These are phyloP conservation scores for Cosmia trapezina DNA, from an alignment of 2,888 invertebrate species.

Conservation along the genomic window DNA sequence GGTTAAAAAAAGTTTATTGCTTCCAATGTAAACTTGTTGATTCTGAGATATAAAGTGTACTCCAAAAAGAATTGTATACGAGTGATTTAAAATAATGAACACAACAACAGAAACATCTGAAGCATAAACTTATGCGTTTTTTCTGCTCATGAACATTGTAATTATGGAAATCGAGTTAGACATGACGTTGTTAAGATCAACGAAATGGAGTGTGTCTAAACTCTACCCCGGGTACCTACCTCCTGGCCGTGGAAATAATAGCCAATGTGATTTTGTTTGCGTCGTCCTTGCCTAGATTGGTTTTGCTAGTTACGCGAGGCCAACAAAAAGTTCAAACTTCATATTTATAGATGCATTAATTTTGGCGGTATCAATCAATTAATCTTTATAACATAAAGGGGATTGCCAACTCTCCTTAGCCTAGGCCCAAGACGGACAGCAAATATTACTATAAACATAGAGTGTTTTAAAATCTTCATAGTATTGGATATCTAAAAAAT, in stretches of 20 bases:
- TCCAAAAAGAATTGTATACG: background rate
- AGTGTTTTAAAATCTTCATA: too few relatives aligned
- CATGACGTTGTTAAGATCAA: constrained; percentile 21
- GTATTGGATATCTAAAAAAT: too few relatives aligned
- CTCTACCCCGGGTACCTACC: constrained; percentile 3
- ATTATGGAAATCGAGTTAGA: constrained; percentile 55
- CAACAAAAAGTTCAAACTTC: background rate
- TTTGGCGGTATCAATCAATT: background rate
- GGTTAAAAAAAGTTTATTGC: background rate
- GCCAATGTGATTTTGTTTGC: background rate
- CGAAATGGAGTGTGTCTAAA: constrained; percentile 46
- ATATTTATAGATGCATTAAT: background rate
- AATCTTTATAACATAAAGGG: too few relatives aligned
- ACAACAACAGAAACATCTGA: constrained; percentile 29
- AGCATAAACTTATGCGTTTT: constrained; percentile 42
- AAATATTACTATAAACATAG: too few relatives aligned
- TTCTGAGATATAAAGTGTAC: background rate
- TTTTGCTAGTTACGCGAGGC: background rate
- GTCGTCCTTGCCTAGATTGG: background rate
- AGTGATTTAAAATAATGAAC: constrained; percentile 1
- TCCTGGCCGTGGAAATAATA: constrained; percentile 22
- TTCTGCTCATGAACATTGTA: constrained; percentile 42
- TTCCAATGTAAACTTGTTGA: too few relatives aligned
- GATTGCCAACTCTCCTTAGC: too few relatives aligned
- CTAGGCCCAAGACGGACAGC: too few relatives aligned